Base-by-base conservation (phyloP, 2,113 vertebrate genomes). In the Gallinago media region DNA sequence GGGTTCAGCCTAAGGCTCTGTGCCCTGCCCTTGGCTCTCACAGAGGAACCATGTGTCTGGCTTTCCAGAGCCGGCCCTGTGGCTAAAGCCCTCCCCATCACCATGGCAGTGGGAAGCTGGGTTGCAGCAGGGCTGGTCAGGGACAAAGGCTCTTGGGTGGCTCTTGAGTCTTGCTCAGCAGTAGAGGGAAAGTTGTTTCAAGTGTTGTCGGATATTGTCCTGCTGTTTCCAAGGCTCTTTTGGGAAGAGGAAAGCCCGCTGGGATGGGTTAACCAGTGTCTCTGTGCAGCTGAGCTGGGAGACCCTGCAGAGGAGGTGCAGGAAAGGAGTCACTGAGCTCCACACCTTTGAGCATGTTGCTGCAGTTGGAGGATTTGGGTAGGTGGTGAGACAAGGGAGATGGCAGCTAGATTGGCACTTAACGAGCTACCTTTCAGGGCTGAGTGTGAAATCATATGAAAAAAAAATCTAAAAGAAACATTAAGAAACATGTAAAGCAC, bases 321-420 rank as follows among this genome's bases (percentile, higher is more conserved):
- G 12, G 8, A 26, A 67, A 6, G 15, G 27, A 34, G 46, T 36
- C 3, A 1, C 44, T 65, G 44, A 59, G 18, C 8, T 79, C 8
- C 4, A 4, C 8, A 19, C 55, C 26, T 13, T 50, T 67, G 9
- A 78, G 22, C 31, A 19, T 0, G 0, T 27, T 66, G 0, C 34
- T 67, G 47, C 2, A 0, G 9, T 22, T 61, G 11, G 46, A 88
- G 50, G 23, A 44, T 55, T 65, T 44, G 21, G 22, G 44, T 79
- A 49, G 38, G 31, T 70, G 34, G 29, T 19, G 8, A 68, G 66
- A 15, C 40, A 15, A 46, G 16, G 23, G 59, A 46, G 25, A 19
- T 29, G 23, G 8, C 13, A 47, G 25, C 32, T 71, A 52, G 25
- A 29, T 20, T 0, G 1, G 17, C 19, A 44, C 21, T 62, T 73